Evolutionary conservation across 2,888 invertebrate genomes (phyloP).

Genomic region (Rutpela maculata): DNA sequence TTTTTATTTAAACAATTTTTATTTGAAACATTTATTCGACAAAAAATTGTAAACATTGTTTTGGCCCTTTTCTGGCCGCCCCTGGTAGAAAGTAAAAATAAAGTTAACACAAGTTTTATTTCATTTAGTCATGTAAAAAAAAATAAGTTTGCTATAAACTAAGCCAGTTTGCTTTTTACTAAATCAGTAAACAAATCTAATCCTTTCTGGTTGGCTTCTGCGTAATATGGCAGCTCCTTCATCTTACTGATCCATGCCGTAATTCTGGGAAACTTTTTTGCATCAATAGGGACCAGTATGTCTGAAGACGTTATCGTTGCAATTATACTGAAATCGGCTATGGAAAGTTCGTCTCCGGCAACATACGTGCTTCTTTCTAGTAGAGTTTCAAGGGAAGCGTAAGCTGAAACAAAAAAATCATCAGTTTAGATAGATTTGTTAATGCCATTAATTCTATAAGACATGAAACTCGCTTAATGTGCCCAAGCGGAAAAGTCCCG

Average conservation of each 20-base stretch:
- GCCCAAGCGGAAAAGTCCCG: too few relatives aligned
- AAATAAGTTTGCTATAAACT: slow-evolving; percentile 9
- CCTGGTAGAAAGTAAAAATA: too few relatives aligned
- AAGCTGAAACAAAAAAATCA: slow-evolving; percentile 56
- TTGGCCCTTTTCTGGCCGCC: too few relatives aligned
- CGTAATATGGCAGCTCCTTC: slow-evolving; percentile 52
- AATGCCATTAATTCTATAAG: too few relatives aligned
- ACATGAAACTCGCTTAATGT: too few relatives aligned
- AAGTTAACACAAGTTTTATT: too few relatives aligned
- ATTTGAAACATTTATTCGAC: too few relatives aligned
- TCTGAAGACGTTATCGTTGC: slow-evolving; percentile 72
- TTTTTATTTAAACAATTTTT: too few relatives aligned
- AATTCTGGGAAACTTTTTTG: slow-evolving; percentile 67
- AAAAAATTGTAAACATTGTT: too few relatives aligned
- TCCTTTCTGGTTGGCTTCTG: slow-evolving; percentile 52
- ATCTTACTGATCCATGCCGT: slow-evolving; percentile 51
- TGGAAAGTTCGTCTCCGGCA: slow-evolving; percentile 68
- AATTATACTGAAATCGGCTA: slow-evolving; percentile 74
- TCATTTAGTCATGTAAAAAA: neutral
- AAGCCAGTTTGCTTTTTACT: slow-evolving; percentile 45
- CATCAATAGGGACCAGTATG: slow-evolving; percentile 71
- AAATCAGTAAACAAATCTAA: slow-evolving; percentile 39
- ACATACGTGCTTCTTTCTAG: slow-evolving; percentile 68
- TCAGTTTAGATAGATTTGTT: too few relatives aligned
- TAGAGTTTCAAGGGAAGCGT: slow-evolving; percentile 69